These are phyloP conservation scores for Xanthia togata DNA, from an alignment of 2,888 invertebrate genomes.

Conservation along the genomic window DNA sequence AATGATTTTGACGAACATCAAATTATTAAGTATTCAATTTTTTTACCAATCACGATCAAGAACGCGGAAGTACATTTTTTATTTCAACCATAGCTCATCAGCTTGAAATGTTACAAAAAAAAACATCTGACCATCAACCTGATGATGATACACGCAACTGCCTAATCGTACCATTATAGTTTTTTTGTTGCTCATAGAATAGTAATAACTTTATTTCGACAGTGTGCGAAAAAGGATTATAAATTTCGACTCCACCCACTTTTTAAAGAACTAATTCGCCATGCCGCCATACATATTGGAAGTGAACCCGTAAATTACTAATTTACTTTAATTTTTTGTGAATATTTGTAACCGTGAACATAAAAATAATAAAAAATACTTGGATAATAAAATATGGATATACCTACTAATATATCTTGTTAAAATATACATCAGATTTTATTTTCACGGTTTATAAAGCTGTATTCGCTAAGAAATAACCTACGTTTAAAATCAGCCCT, in stretches of 20 bases:
- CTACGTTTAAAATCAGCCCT: too few species aligned
- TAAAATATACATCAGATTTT: too few species aligned
- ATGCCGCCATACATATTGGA: too few species aligned
- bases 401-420: too few species aligned
- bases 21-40: neutral
- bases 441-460: too few species aligned
- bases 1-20: neutral
- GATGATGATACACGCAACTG: slow-evolving; percentile 43
- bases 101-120: slow-evolving; percentile 44
- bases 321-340: too few species aligned
- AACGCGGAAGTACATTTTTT: slow-evolving; percentile 62
- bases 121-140: slow-evolving; percentile 37
- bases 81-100: slow-evolving; percentile 17
- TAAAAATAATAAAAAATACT: too few species aligned
- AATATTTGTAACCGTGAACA: too few species aligned
- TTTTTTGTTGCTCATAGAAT: slow-evolving; percentile 10
- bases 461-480: too few species aligned
- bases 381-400: too few species aligned
- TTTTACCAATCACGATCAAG: slow-evolving; percentile 29
- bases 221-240: neutral
- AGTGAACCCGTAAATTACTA: too few species aligned
- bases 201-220: slow-evolving; percentile 20
- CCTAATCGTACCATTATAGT: slow-evolving; percentile 24
- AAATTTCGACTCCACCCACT: neutral
- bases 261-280: too few species aligned